Percentiles rank a stretch among this genome's conserved stretches.
phyloP scores from a whole-genome alignment of 2,888 invertebrate genomes.

The Lycocerus yunnanus region DNA sequence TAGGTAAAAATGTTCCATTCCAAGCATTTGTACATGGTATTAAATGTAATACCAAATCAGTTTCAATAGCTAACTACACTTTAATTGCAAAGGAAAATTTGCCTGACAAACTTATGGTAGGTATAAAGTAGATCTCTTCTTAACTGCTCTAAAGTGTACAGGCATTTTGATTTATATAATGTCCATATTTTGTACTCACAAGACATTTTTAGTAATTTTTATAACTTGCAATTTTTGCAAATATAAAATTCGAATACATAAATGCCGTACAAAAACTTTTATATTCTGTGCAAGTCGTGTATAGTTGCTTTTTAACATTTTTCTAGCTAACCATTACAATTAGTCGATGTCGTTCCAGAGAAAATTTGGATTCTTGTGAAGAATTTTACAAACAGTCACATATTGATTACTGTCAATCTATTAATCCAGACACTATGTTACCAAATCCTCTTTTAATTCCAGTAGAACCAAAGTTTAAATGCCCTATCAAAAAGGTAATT shows the following conservation, averaged over 20 bases:
- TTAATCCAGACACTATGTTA: neutral
- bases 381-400: neutral
- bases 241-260: too few relatives aligned
- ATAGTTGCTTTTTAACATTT: too few relatives aligned
- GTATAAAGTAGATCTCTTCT: too few relatives aligned
- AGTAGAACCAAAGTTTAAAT: neutral
- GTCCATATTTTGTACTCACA: too few relatives aligned
- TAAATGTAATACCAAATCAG: neutral
- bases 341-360: neutral
- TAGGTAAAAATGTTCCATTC: neutral
- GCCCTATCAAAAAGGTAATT: conserved; percentile 3
- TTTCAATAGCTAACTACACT: neutral
- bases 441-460: neutral
- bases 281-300: too few relatives aligned
- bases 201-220: too few relatives aligned
- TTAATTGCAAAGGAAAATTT: neutral
- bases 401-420: neutral
- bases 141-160: too few relatives aligned
- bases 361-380: conserved; percentile 1
- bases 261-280: too few relatives aligned
- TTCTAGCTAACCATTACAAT: neutral
- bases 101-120: neutral
- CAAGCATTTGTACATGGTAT: neutral
- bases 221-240: too few relatives aligned
- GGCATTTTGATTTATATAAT: too few relatives aligned